Evolutionary conservation across 2,888 invertebrate species (phyloP), one percentile per base, ranked within the genome.

Genomic region (Apamea sordens): DNA sequence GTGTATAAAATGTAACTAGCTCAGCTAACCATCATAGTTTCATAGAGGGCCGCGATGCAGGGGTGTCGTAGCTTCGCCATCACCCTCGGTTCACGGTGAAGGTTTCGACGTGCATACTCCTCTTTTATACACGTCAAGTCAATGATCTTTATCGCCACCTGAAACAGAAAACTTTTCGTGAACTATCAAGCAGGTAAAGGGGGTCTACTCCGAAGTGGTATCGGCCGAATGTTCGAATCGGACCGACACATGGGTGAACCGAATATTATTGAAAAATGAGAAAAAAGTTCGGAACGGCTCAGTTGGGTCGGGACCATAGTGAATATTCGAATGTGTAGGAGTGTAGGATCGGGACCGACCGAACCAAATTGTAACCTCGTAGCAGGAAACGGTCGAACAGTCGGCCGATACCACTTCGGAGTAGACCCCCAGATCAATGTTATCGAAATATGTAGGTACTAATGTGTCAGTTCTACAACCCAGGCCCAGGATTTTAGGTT

Each of bases 141-240:
- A 91, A 98, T 98, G 89, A 98, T 97, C 95, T 98, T 98, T 78
- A 98, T 97, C 28, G 98, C 98, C 90, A 98, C 98, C 98, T 98
- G 93, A 76, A 85, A 86, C 36, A 88, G 44, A 82, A 2, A 76
- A 28, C 4, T 5, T 53, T 59, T 79, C 1, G 6, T 18, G n/a
- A 61, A 56, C n/a, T 77, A 47, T 44, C 53, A 64, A 44, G 53
- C 21, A 13, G 18, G 24, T 36, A 15, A n/a, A n/a, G n/a, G n/a
- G n/a, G n/a, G n/a, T n/a, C n/a, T n/a, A n/a, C n/a, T n/a, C n/a
- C n/a, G n/a, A n/a, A n/a, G n/a, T n/a, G n/a, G n/a, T n/a, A n/a
- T n/a, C n/a, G n/a, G n/a, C n/a, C n/a, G n/a, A n/a, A n/a, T n/a
- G n/a, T n/a, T n/a, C n/a, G n/a, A n/a, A n/a, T n/a, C n/a, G n/a